Base-by-base conservation (phyloP, 2,113 vertebrate species). In the Eurystomus gularis region DNA sequence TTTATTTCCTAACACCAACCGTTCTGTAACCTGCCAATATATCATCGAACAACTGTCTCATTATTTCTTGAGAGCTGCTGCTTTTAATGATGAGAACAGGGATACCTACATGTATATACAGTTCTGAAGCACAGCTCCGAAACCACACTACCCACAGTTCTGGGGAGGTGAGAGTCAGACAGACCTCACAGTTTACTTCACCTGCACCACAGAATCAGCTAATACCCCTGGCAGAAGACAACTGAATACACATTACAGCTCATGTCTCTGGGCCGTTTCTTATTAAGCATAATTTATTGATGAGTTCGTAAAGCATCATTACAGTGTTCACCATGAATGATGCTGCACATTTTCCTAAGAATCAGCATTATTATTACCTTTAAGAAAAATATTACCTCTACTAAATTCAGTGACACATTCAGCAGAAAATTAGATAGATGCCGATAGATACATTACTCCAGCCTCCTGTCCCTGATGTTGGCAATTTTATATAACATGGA, bases 1-100 rank as follows among this genome's bases (percentile, higher is more conserved):
- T 58, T 94, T 85, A 89, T 86, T 95, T 90, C 84, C 82, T 44
- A 73, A 72, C 58, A 94, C 54, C 73, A 96, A 35, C 62, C 90
- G 82, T 80, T 93, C 78, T 70, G 54, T 73, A 51, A 85, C 51
- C 21, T 42, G 37, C n/a, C 70, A 73, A 42, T 90, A 20, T 21
- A 66, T 65, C 46, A 61, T 11, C 1, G 10, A 94, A 87, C 75
- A 91, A 46, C n/a, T 77, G 23, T 7, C 84, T 82, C 12, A 2
- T n/a, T 57, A 81, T 76, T 90, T 88, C 84, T 69, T 35, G 21
- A 76, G 35, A n/a, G n/a, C 8, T 91, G 37, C 25, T 96, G 82
- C 54, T 73, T 79, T 80, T 46, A 76, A 18, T 24, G 16, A 10
- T 29, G 62, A 77, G 70, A 82, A 69, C 28, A 72, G 44, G 62